Evolutionary conservation across 2,888 invertebrate genomes (phyloP).

Genomic region (Aproaerema taeniolella): DNA sequence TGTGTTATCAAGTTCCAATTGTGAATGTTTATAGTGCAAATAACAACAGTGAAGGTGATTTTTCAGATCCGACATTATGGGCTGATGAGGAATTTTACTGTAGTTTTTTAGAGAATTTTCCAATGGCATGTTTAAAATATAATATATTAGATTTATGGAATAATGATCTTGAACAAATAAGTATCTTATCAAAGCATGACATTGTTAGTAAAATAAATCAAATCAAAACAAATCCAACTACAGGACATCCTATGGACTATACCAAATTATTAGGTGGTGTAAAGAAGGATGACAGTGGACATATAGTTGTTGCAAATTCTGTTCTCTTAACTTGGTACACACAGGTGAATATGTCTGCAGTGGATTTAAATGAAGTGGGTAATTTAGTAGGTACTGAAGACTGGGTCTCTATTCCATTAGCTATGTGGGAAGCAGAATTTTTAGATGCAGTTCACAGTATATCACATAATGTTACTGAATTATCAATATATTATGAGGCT

Average conservation of each 20-base stretch:
- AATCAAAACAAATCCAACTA: constrained; percentile 77
- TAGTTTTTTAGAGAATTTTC: constrained; percentile 78
- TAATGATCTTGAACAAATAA: constrained; percentile 72
- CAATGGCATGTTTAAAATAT: constrained; percentile 78
- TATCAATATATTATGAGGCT: constrained; percentile 75
- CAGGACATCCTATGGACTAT: constrained; percentile 82
- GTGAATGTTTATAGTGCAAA: constrained; percentile 51
- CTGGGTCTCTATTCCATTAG: constrained; percentile 80
- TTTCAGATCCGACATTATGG: constrained; percentile 77
- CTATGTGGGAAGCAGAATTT: constrained; percentile 80
- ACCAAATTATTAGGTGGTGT: constrained; percentile 79
- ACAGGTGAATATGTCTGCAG: constrained; percentile 81
- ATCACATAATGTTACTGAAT: constrained; percentile 40
- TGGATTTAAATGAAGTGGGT: constrained; percentile 81
- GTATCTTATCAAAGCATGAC: constrained; percentile 75
- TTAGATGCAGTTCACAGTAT: constrained; percentile 56
- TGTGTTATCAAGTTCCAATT: constrained; percentile 66
- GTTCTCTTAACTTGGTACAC: constrained; percentile 81
- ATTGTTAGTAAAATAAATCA: constrained; percentile 79
- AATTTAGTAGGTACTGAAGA: constrained; percentile 86
- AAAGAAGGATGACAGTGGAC: constrained; percentile 73
- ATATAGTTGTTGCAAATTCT: constrained; percentile 80
- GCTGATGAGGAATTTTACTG: constrained; percentile 80
- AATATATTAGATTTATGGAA: constrained; percentile 85
- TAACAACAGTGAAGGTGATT: constrained; percentile 37